phyloP scores from a whole-genome alignment of 2,797 vertebrate genomes.

The Parauchenoglanis ngamensis region DNA sequence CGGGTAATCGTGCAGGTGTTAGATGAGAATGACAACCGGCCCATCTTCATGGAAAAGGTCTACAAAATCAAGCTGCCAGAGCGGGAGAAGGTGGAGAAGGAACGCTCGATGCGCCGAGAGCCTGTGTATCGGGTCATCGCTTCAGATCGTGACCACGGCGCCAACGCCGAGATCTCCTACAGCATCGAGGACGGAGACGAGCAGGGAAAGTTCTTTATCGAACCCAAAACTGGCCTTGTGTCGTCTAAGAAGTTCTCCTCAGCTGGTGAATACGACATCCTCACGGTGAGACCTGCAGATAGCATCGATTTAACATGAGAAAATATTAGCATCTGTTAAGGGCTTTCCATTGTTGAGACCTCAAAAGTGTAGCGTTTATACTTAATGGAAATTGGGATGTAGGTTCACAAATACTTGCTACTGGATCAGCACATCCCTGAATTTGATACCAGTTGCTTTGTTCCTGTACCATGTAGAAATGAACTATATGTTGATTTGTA shows the following conservation, averaged over 20 bases:
- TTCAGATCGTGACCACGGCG: conserved; percentile 86
- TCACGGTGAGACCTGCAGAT: conserved; percentile 82
- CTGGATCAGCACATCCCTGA: neutral
- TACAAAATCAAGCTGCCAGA: conserved; percentile 94
- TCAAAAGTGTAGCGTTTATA: neutral
- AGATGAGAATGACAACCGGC: conserved; percentile 96
- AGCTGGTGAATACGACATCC: conserved; percentile 93
- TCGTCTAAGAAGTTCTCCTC: conserved; percentile 93
- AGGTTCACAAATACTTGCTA: neutral
- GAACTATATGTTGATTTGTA: neutral
- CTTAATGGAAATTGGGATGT: neutral
- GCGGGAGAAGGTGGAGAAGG: conserved; percentile 83
- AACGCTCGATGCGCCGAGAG: conserved; percentile 77
- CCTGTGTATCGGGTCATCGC: conserved; percentile 93
- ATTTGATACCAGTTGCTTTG: neutral
- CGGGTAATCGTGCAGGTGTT: conserved; percentile 91
- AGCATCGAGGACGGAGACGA: conserved; percentile 97
- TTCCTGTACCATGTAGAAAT: neutral
- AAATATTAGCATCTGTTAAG: neutral
- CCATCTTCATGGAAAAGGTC: conserved; percentile 94
- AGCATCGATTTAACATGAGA: neutral
- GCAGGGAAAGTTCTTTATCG: conserved; percentile 93
- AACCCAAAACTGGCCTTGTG: conserved; percentile 94
- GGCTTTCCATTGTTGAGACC: neutral
- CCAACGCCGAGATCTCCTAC: conserved; percentile 96